Percentiles rank a stretch among this genome's conserved stretches.
These are phyloP conservation scores for Blomia tropicalis DNA, from an alignment of 2,888 invertebrate genomes.

Conservation along the genomic window DNA sequence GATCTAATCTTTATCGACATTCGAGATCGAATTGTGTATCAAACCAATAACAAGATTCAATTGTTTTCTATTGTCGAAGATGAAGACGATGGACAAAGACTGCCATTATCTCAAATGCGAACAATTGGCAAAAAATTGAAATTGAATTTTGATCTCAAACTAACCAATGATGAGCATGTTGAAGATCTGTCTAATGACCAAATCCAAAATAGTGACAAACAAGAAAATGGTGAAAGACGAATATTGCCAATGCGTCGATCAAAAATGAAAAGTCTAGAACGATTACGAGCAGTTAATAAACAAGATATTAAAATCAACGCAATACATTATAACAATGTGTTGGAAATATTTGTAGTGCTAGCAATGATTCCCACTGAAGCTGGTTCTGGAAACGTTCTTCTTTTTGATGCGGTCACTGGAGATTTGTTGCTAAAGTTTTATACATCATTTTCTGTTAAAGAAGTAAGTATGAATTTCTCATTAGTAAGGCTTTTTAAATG, in stretches of 20 bases:
- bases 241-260: not conserved
- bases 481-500: not conserved
- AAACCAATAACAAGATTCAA: slow-evolving; percentile 9
- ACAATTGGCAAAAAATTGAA: not conserved
- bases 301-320: not conserved
- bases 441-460: not conserved
- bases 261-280: not conserved
- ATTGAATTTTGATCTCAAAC: slow-evolving; percentile 13
- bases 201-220: not conserved
- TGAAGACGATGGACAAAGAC: not conserved
- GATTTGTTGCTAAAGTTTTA: not conserved
- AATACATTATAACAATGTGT: not conserved
- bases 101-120: too few relatives aligned
- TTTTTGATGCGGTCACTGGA: not conserved
- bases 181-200: not conserved
- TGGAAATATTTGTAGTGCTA: not conserved
- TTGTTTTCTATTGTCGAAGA: slow-evolving; percentile 13
- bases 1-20: not conserved
- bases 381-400: not conserved
- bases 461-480: not conserved
- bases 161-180: slow-evolving; percentile 16
- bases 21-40: slow-evolving; percentile 19
- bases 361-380: not conserved
- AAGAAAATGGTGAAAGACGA: not conserved
- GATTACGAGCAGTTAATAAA: not conserved